Conservation (phyloP, 2,797 vertebrate genomes). For the Cryptoblepharus egeriae region DNA sequence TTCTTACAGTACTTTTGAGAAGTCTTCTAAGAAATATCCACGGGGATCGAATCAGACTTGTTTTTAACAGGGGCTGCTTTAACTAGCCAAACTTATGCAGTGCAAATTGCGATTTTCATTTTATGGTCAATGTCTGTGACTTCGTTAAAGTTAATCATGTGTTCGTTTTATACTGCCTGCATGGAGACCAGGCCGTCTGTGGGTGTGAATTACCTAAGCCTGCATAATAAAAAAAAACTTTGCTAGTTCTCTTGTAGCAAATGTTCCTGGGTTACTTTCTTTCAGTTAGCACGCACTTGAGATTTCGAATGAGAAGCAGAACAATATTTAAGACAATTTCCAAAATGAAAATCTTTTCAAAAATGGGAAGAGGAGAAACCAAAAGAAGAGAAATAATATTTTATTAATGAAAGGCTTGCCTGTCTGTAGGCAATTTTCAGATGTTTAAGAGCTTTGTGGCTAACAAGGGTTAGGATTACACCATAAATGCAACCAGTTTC, state of each 20-base stretch:
- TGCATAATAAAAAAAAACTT: slow-evolving; percentile 50
- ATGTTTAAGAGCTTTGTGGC: slow-evolving; percentile 45
- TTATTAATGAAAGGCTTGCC: slow-evolving; percentile 29
- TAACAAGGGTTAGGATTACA: slow-evolving; percentile 30
- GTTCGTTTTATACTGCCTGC: slow-evolving; percentile 61
- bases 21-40: slow-evolving; percentile 37
- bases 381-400: slow-evolving; percentile 60
- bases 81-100: slow-evolving; percentile 39
- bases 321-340: slow-evolving; percentile 42
- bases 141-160: slow-evolving; percentile 65
- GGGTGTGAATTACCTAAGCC: slow-evolving; percentile 66
- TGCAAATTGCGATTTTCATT: slow-evolving; percentile 55
- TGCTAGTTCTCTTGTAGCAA: slow-evolving; percentile 25
- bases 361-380: slow-evolving; percentile 50
- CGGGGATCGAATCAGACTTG: not conserved
- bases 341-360: slow-evolving; percentile 48
- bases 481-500: slow-evolving; percentile 47
- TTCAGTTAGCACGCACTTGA: slow-evolving; percentile 54
- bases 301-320: slow-evolving; percentile 66
- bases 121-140: slow-evolving; percentile 62
- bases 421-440: slow-evolving; percentile 36
- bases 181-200: slow-evolving; percentile 41
- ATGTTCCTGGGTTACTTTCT: slow-evolving; percentile 36
- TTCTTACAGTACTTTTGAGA: slow-evolving; percentile 36
- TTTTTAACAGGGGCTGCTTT: slow-evolving; percentile 45